Base-by-base conservation (phyloP, 2,888 invertebrate species). In the Physocephala rufipes region DNA sequence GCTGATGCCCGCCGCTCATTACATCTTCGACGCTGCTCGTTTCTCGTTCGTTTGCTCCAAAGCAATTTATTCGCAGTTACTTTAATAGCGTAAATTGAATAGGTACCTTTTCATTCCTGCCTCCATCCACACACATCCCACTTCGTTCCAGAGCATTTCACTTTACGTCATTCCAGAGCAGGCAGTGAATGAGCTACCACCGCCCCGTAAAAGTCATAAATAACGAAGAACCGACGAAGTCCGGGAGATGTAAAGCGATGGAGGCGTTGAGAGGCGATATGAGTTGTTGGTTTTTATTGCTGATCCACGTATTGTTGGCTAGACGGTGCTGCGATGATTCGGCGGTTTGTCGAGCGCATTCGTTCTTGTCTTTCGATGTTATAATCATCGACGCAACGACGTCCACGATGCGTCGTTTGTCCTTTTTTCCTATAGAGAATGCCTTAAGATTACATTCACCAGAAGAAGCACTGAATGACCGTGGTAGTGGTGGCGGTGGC, bases 41-140 rank as follows among this genome's bases (percentile, higher is more conserved):
- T 61, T 65, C 51, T 36, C 45, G 67, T 63, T 45, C 62, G 24
- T n/a, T n/a, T n/a, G n/a, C n/a, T 55, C 67, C 65, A 65, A 69
- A 65, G 61, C 68, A 72, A 69, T 69, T 69, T 69, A n/a, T n/a
- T n/a, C n/a, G n/a, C n/a, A n/a, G 72, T 66, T 65, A 59, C 68
- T 69, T 61, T 59, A 62, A 59, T 26, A 49, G 63, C 61, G 62
- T 67, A 69, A 72, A 72, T 71, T 67, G 71, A 67, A 67, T 63
- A 67, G 67, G 63, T 21, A n/a, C 21, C 21, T 19, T 12, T n/a
- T 21, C n/a, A 53, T 51, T n/a, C n/a, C 36, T 36, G 36, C 36
- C 9, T 36, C 65, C 26, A 43, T 16, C 12, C 16, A 4, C 45
- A 15, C 28, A 2, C 59, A 15, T 12, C 59, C 47, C 51, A 49